Evolutionary conservation across 1,140 invertebrate species (phyloP).

Genomic region (Orius laevigatus): DNA sequence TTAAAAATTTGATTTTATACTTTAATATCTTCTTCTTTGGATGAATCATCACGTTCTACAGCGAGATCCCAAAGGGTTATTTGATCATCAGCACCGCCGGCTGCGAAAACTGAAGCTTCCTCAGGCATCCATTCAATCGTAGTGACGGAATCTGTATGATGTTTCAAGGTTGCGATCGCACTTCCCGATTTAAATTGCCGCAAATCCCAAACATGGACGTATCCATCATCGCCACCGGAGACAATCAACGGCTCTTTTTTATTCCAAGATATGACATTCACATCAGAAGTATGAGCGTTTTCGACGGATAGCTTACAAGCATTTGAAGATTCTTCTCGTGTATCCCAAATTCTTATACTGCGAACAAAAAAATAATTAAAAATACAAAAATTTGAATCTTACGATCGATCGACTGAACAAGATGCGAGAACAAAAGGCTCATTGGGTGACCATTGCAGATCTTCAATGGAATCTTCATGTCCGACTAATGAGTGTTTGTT

Average conservation of each 20-base stretch:
- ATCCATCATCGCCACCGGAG: slow-evolving; percentile 91
- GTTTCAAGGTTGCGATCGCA: slow-evolving; percentile 79
- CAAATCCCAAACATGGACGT: slow-evolving; percentile 92
- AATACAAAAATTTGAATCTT: too few relatives aligned
- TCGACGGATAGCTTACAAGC: slow-evolving; percentile 82
- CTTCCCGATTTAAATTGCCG: slow-evolving; percentile 55
- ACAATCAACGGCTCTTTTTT: slow-evolving; percentile 74
- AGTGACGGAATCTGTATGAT: slow-evolving; percentile 81
- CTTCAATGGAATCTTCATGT: slow-evolving; percentile 89
- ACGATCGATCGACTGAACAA: not conserved
- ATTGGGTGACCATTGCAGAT: slow-evolving; percentile 96
- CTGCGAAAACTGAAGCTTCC: slow-evolving; percentile 84
- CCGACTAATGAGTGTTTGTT: slow-evolving; percentile 63
- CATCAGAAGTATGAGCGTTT: slow-evolving; percentile 78
- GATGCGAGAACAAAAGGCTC: slow-evolving; percentile 56
- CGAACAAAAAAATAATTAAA: slow-evolving; percentile 13
- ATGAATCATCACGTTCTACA: slow-evolving; percentile 59
- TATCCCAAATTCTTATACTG: slow-evolving; percentile 81
- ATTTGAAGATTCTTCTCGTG: slow-evolving; percentile 63
- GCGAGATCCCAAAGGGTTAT: slow-evolving; percentile 96
- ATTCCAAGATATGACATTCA: slow-evolving; percentile 99
- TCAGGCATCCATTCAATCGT: slow-evolving; percentile 95
- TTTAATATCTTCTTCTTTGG: slow-evolving; percentile 40
- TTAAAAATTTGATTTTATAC: slow-evolving; percentile 25
- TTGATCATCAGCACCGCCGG: slow-evolving; percentile 87